Percentiles rank a stretch among this genome's conserved stretches.
phyloP scores from a whole-genome alignment of 1,140 invertebrate genomes.

The Contarinia nasturtii region DNA sequence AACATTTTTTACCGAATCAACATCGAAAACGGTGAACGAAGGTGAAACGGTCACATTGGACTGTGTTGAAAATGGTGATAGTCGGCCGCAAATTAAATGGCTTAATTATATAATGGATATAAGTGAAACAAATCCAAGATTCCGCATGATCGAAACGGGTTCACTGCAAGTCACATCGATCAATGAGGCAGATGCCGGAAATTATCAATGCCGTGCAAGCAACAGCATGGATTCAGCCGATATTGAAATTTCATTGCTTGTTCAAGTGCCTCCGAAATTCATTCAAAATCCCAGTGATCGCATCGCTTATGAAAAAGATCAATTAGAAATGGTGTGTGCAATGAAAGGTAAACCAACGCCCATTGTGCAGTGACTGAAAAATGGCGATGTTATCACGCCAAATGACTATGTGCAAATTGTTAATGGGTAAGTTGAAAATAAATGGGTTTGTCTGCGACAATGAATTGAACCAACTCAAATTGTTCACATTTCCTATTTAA shows the following conservation, averaged over 20 bases:
- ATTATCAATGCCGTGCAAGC: slow-evolving; percentile 83
- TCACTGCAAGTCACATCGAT: slow-evolving; percentile 60
- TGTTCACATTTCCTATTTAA: too few relatives aligned
- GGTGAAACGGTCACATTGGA: slow-evolving; percentile 63
- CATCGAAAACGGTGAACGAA: slow-evolving; percentile 34
- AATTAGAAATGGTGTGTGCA: slow-evolving; percentile 72
- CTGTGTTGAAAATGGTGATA: slow-evolving; percentile 78
- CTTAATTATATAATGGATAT: slow-evolving; percentile 80
- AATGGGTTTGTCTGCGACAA: too few relatives aligned
- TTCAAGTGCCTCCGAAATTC: slow-evolving; percentile 66
- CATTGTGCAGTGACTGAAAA: slow-evolving; percentile 74
- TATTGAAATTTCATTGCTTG: slow-evolving; percentile 57
- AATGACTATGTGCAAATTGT: slow-evolving; percentile 61
- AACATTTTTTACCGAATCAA: slow-evolving; percentile 38
- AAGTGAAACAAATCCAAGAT: slow-evolving; percentile 49
- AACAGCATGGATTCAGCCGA: slow-evolving; percentile 79
- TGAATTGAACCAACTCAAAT: too few relatives aligned
- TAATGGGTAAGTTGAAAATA: too few relatives aligned
- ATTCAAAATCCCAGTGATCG: slow-evolving; percentile 48
- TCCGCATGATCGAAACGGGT: slow-evolving; percentile 39
- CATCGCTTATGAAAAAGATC: slow-evolving; percentile 60
- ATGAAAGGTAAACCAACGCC: slow-evolving; percentile 70
- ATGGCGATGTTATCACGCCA: slow-evolving; percentile 70
- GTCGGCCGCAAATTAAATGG: slow-evolving; percentile 73
- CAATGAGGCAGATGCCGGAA: slow-evolving; percentile 61